Conservation (phyloP, 1,140 invertebrate genomes). For the Drosophila leontia region DNA sequence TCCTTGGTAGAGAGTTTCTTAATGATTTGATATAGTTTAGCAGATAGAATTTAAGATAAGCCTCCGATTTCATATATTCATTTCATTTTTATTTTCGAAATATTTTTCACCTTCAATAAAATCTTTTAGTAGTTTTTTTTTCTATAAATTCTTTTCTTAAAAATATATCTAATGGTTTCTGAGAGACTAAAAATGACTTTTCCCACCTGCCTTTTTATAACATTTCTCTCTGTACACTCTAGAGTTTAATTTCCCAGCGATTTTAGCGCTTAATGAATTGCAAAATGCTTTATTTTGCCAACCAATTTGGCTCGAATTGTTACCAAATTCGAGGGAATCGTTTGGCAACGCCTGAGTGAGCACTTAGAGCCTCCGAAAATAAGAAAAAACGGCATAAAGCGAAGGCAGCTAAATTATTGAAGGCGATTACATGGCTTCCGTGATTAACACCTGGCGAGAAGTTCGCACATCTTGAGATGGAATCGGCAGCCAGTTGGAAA, state of each 20-base stretch:
- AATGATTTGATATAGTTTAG: neutral
- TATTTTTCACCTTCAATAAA: neutral
- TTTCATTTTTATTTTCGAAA: neutral
- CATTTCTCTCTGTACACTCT: neutral
- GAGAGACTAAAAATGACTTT: neutral
- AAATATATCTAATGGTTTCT: neutral
- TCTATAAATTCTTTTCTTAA: neutral
- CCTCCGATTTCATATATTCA: neutral
- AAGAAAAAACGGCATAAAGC: constrained; percentile 3
- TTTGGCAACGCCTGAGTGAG: constrained; percentile 32
- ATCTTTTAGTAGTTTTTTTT: too few species aligned
- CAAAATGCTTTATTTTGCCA: constrained; percentile 17
- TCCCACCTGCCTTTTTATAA: neutral
- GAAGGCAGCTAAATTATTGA: constrained; percentile 49
- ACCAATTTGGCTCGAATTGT: constrained; percentile 12
- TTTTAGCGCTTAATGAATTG: constrained; percentile 12
- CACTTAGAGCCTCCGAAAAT: constrained; percentile 42
- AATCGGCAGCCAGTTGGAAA: constrained; percentile 51
- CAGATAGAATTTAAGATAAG: neutral
- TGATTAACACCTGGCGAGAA: constrained; percentile 71
- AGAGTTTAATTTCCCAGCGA: neutral
- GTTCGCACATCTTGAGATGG: constrained; percentile 45
- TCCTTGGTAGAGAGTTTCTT: neutral
- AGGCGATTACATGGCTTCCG: constrained; percentile 60
- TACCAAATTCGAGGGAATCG: constrained; percentile 25